Conservation (phyloP, 2,113 vertebrate species). For the Paramormyrops kingsleyae region DNA sequence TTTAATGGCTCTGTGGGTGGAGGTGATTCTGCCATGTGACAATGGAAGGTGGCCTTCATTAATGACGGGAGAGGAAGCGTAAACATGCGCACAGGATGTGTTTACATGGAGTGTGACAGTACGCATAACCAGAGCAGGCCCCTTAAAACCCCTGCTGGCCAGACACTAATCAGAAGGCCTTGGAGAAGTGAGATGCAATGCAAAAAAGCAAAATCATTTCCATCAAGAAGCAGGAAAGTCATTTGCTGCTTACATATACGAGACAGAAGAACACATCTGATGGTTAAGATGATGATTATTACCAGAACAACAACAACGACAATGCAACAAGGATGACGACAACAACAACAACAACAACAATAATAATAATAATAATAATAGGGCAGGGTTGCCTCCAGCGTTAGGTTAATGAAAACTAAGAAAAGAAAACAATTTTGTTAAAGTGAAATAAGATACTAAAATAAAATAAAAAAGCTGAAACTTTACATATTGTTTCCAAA, state of each 20-base stretch:
- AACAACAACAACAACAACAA: background rate
- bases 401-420: background rate
- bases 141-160: background rate
- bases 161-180: background rate
- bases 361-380: background rate
- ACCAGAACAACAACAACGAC: too few species aligned
- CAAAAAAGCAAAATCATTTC: background rate
- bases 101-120: background rate
- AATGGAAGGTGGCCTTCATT: background rate
- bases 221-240: background rate
- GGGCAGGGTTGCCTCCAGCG: background rate
- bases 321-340: too few species aligned
- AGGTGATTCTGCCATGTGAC: background rate
- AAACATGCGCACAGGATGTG: background rate
- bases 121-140: background rate
- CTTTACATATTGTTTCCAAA: too few species aligned
- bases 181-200: background rate
- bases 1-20: conserved; percentile 6
- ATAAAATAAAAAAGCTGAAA: background rate
- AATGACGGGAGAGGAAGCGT: background rate
- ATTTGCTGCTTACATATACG: background rate
- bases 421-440: background rate
- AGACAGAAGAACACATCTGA: background rate
- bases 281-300: background rate
- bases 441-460: background rate